Evolutionary conservation across 2,888 invertebrate species (phyloP).

Genomic region (Ferrisia virgata): DNA sequence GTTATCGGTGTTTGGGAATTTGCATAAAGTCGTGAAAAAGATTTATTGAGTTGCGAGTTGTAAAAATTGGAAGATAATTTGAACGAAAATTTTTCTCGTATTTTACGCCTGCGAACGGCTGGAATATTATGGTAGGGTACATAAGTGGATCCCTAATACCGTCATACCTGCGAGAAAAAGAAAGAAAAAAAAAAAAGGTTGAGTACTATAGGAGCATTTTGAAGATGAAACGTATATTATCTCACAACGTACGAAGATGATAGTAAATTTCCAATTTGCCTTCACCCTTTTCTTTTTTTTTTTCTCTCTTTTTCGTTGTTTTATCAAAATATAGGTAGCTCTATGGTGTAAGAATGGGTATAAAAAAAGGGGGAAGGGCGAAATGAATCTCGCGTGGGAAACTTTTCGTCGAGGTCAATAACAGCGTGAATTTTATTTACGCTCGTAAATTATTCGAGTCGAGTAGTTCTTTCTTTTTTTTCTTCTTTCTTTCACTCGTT

Average conservation of each 20-base stretch:
- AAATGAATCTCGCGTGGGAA: neutral
- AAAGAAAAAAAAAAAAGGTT: neutral
- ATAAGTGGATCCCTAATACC: no score
- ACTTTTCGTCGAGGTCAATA: neutral
- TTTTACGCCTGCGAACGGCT: neutral
- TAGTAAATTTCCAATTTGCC: no score
- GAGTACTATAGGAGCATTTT: no score
- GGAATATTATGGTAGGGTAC: no score
- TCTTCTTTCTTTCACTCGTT: no score
- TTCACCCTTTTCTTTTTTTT: no score
- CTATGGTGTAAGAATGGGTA: no score
- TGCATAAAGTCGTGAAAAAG: neutral
- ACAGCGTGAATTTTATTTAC: slow-evolving; percentile 1
- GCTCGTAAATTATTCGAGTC: slow-evolving; percentile 21
- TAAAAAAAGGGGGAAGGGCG: neutral
- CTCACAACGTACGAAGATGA: neutral
- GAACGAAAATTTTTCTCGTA: neutral
- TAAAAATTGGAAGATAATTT: neutral
- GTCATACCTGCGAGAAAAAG: no score
- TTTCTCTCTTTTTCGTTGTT: no score
- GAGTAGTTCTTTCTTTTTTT: neutral
- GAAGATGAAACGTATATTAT: neutral
- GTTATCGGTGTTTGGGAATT: neutral
- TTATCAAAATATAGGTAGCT: no score
- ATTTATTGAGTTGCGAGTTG: neutral